These are phyloP conservation scores for Zingel zingel DNA, from an alignment of 2,113 vertebrate species.

Conservation along the genomic window DNA sequence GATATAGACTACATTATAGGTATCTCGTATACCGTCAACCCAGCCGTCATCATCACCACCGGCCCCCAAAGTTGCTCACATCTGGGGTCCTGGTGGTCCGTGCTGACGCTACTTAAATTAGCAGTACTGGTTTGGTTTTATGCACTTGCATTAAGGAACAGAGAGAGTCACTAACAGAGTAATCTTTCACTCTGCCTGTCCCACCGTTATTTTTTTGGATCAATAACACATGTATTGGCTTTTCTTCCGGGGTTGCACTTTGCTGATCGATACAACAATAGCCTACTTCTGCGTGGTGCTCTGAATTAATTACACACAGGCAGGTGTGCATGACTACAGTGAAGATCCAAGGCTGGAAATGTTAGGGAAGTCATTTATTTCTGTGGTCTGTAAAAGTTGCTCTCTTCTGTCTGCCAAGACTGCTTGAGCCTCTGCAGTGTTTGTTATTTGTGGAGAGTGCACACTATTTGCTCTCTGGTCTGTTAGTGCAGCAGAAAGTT, in stretches of 20 bases:
- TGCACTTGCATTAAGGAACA: conserved; percentile 13
- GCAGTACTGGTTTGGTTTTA: not conserved
- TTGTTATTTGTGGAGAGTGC: conserved; percentile 7
- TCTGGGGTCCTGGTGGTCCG: not conserved
- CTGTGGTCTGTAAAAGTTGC: conserved; percentile 19
- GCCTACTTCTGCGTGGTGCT: conserved; percentile 28
- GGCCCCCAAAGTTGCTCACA: not conserved
- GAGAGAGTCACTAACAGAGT: conserved; percentile 17
- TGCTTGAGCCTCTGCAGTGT: conserved; percentile 14
- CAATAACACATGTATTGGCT: conserved; percentile 70
- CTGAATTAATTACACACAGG: conserved; percentile 58
- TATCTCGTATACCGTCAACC: not conserved
- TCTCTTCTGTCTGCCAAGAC: conserved; percentile 15
- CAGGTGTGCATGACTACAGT: conserved; percentile 24
- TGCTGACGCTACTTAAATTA: not conserved
- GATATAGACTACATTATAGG: not conserved
- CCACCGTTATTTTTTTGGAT: conserved; percentile 50
- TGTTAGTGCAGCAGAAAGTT: conserved; percentile 39
- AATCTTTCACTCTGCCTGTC: conserved; percentile 15
- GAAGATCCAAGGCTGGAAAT: conserved; percentile 35
- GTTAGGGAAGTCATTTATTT: conserved; percentile 45
- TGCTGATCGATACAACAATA: conserved; percentile 60
- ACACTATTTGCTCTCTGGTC: conserved; percentile 15
- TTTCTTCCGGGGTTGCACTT: conserved; percentile 51
- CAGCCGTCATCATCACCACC: too few relatives aligned